Evolutionary conservation across 37 sponge, comb jelly and placozoan species (phyloP), one percentile per base, ranked within the genome.

Genomic region (Ianthella basta): DNA sequence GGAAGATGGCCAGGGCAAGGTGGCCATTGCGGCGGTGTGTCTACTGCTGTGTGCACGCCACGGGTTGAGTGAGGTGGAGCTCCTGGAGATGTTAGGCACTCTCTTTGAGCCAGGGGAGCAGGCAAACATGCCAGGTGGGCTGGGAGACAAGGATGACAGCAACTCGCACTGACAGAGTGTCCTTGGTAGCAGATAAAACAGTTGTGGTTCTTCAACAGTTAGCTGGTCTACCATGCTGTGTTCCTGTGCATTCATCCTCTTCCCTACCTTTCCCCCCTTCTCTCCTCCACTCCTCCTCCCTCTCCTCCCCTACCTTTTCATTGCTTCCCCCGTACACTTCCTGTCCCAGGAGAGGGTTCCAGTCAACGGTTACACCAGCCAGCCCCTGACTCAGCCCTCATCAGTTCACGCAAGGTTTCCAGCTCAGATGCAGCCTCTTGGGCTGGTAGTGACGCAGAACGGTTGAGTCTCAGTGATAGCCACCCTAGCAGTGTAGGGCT

Each of bases 51-150:
- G 88, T 27, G 25, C 88, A 50, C 39, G 68, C 0, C 36, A 60
- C 38, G 88, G 88, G 32, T 54, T 88, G 18, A 50, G 30, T 4
- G 88, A 88, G 56, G 30, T 63, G 36, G 88, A 88, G 59, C 65
- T 88, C 65, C 54, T 88, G 19, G 84, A 88, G 39, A 81, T 88
- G 78, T 50, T 88, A 39, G 83, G 84, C 24, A 44, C 78, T 24
- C 41, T 83, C 37, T 55, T 32, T 24, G 50, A 82, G 5, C 32
- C 23, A 35, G 80, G 80, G 23, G 32, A 55, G 19, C 50, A 32
- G 30, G 54, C 20, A 6, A 24, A 40, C 27, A 44, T 0, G 72
- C 25, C 4, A 35, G 35, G 21, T 37, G 38, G 37, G 72, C 38
- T 23, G 15, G 1, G 23, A 33, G 37, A 39, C 34, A 21, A 33